These are phyloP conservation scores for Crocuta crocuta DNA, from an alignment of 2,113 vertebrate species.

Conservation along the genomic window DNA sequence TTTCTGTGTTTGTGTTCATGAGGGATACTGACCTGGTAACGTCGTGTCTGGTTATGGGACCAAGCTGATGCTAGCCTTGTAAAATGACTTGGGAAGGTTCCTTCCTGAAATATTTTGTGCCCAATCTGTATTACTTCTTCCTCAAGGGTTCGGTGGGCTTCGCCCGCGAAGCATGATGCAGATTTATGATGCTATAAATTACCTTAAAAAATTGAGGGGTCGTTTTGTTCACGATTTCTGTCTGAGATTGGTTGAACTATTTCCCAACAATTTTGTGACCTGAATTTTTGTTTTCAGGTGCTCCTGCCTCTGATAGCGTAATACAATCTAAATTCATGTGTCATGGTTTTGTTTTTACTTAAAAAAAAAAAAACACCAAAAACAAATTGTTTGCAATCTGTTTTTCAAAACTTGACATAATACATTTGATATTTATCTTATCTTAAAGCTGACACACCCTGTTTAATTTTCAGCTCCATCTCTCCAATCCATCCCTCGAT, in stretches of 20 bases:
- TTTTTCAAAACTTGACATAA: not conserved
- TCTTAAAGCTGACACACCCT: not conserved
- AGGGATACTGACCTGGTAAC: not conserved
- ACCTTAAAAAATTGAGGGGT: not conserved
- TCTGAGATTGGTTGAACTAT: conserved; percentile 45
- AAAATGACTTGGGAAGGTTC: not conserved
- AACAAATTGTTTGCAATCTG: conserved; percentile 29
- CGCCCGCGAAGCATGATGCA: conserved; percentile 8
- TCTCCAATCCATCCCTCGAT: not conserved
- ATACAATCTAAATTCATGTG: conserved; percentile 44
- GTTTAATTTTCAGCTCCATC: not conserved
- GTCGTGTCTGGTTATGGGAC: not conserved
- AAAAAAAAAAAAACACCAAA: not conserved
- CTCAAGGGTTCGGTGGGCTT: conserved; percentile 34
- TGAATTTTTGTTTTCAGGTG: conserved; percentile 38
- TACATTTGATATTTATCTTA: not conserved
- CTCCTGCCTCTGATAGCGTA: not conserved
- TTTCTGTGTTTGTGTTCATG: not conserved
- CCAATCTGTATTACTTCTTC: conserved; percentile 6
- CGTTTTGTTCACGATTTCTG: conserved; percentile 51
- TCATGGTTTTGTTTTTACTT: conserved; percentile 30
- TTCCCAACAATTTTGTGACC: conserved; percentile 23
- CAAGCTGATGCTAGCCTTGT: not conserved
- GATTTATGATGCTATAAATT: conserved; percentile 63
- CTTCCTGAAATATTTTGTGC: not conserved